Evolutionary conservation across 2,888 invertebrate species (phyloP), one percentile per base, ranked within the genome.

Genomic region (Cataglyphis rosenhaueri): DNA sequence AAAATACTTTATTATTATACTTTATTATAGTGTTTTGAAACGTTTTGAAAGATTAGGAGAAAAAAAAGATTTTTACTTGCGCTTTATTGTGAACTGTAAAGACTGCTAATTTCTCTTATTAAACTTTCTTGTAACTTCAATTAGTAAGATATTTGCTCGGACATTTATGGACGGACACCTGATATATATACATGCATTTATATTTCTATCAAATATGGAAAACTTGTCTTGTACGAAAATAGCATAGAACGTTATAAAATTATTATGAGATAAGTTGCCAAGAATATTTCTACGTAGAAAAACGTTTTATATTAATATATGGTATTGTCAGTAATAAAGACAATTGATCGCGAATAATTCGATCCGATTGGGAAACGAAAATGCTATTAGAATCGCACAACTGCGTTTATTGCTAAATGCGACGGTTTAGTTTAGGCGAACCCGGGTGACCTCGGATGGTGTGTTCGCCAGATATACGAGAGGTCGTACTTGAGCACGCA

Each of bases 401-500:
- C 41, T 57, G 59, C 32, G 59, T 68, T 68, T 21, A 59, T 12
- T 25, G 66, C 18, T 78, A 21, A 78, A 78, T 25, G 32, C 57
- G 32, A 15, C 75, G 44, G 75, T 21, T 21, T 21, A 52, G 64
- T 25, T 32, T 68, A 59, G 44, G 10, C 78, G 57, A 44, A 32
- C 68, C 44, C 57, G 29, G 59, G 18, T 59, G 78, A 65, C 65
- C 65, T 29, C 65, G 35, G 52, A 35, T 35, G 25, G 41, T 21
- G 38, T 29, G 55, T 41, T 55, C 38, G 55, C 68, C 57, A 52
- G 78, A 32, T 59, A 59, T 44, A 52, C 52, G 52, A 52, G 68
- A 68, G 68, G 57, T 78, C 68, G 35, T 59, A 59, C 44, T 59
- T 70, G 78, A 59, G 44, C 78, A 78, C 66, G 78, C 78, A 70